Percentiles rank a stretch among this genome's conserved stretches.
These are phyloP conservation scores for Pammene aurita DNA, from an alignment of 2,888 invertebrate species.

Conservation along the genomic window DNA sequence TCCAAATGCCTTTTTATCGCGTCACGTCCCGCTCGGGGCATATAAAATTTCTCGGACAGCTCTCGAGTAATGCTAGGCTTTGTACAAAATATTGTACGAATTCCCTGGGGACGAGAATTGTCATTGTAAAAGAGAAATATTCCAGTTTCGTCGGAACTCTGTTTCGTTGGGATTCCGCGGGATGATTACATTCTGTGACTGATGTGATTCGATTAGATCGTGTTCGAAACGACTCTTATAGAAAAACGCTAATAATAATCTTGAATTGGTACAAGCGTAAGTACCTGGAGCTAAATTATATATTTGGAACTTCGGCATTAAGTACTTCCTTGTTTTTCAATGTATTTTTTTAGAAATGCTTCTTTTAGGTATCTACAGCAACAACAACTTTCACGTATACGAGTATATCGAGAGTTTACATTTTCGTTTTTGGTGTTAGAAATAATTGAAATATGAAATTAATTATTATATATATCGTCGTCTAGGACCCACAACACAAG, in stretches of 20 bases:
- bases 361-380: too few species aligned
- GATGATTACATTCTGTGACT: conserved; percentile 28
- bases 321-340: too few species aligned
- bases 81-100: conserved; percentile 47
- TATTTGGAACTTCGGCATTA: too few species aligned
- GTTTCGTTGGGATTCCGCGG: conserved; percentile 27
- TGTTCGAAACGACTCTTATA: neutral
- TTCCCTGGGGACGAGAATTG: conserved; percentile 33
- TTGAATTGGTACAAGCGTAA: neutral
- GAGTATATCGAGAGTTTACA: too few species aligned
- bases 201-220: conserved; percentile 23
- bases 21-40: conserved; percentile 37
- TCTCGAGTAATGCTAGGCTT: conserved; percentile 52
- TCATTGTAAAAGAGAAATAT: conserved; percentile 40
- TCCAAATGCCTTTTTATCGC: conserved; percentile 33
- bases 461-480: too few species aligned
- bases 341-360: too few species aligned
- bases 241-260: neutral
- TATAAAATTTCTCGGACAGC: conserved; percentile 42
- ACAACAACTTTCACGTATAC: too few species aligned
- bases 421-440: too few species aligned
- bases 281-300: neutral
- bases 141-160: conserved; percentile 29
- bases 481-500: too few species aligned
- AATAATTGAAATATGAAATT: too few species aligned